phyloP scores from a whole-genome alignment of 35 echinoderm and acorn worm species.

The Apostichopus parvimensis region DNA sequence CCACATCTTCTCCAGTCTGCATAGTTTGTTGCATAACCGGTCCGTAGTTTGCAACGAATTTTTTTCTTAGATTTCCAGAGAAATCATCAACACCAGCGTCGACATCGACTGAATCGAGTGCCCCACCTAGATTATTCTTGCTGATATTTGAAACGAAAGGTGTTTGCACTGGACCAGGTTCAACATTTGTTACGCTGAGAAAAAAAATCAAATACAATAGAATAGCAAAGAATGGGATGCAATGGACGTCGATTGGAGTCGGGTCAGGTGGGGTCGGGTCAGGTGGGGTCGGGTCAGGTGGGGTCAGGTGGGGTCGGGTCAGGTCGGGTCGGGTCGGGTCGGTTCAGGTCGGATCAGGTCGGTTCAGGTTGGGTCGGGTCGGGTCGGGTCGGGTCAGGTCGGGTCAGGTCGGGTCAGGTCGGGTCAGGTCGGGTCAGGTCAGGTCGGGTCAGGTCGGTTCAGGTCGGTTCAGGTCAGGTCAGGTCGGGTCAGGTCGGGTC shows the following conservation, averaged over 20 bases:
- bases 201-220: background rate
- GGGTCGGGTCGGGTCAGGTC: background rate
- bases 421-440: no score
- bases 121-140: background rate
- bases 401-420: background rate
- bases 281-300: background rate
- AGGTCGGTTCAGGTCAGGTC: no score
- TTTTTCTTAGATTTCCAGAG: background rate
- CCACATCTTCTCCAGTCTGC: background rate
- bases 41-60: background rate
- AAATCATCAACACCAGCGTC: background rate
- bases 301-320: no score
- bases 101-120: background rate
- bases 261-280: background rate
- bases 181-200: background rate
- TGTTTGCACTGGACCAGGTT: constrained; percentile 5
- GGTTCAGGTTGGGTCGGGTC: background rate
- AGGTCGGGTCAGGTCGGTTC: no score
- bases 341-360: no score
- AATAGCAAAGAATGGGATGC: background rate
- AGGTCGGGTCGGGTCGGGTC: no score
- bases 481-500: no score
- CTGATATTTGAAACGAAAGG: background rate
- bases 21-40: background rate
- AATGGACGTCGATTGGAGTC: background rate